A percentile compares a stretch with the other conserved stretches of the same genome.
phyloP scores from a whole-genome alignment of 1,140 invertebrate species.

The Microplitis demolitor region DNA sequence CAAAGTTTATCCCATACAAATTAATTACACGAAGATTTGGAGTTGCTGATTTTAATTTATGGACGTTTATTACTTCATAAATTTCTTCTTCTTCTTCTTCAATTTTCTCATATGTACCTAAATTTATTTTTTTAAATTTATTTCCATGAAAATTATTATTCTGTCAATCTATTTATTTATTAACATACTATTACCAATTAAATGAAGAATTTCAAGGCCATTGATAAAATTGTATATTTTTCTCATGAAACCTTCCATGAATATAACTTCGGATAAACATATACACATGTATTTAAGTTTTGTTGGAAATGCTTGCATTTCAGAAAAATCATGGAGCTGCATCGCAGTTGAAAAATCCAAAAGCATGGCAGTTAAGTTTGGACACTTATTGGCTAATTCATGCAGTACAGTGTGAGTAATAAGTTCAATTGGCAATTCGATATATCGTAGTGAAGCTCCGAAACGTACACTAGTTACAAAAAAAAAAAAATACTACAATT shows the following conservation, averaged over 20 bases:
- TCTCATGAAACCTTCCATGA: constrained; percentile 99
- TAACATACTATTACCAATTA: constrained; percentile 79
- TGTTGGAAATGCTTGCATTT: constrained; percentile 98
- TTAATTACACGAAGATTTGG: constrained; percentile 95
- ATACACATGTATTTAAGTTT: constrained; percentile 96
- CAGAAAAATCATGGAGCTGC: constrained; percentile 99
- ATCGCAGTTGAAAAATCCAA: constrained; percentile 98
- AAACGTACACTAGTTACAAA: constrained; percentile 72
- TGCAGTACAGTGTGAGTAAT: constrained; percentile 98
- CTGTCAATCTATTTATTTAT: background rate
- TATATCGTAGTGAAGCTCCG: constrained; percentile 88
- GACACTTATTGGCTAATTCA: constrained; percentile 95
- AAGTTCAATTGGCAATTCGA: constrained; percentile 96
- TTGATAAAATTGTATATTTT: constrained; percentile 99
- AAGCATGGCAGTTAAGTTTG: constrained; percentile 96
- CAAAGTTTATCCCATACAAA: constrained; percentile 96
- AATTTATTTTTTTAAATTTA: constrained; percentile 22
- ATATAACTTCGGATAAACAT: constrained; percentile 98
- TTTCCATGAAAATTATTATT: too few species aligned
- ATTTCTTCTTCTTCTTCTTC: constrained; percentile 99
- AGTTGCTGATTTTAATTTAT: constrained; percentile 95
- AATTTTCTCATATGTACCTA: constrained; percentile 97
- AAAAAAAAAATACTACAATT: background rate
- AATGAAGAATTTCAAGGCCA: constrained; percentile 95
- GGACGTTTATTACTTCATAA: constrained; percentile 99